These are phyloP conservation scores for Microtus ochrogaster DNA, from an alignment of 2,113 vertebrate genomes.

Conservation along the genomic window DNA sequence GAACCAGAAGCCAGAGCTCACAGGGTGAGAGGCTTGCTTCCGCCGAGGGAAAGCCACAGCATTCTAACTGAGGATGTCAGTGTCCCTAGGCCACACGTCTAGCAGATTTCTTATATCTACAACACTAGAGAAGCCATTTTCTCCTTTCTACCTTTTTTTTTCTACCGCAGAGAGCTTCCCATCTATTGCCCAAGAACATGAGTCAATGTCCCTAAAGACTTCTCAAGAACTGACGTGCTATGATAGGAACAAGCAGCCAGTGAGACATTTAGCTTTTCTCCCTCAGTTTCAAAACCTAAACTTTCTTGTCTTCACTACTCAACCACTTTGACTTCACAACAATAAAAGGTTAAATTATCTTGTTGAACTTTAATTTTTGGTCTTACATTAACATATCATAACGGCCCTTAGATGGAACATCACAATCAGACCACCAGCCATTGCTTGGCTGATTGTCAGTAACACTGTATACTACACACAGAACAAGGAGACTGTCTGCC, in stretches of 20 bases:
- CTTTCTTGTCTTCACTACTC: neutral
- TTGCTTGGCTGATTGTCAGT: neutral
- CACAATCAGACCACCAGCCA: neutral
- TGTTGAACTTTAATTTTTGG: neutral
- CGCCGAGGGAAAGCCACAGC: neutral
- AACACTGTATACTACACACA: neutral
- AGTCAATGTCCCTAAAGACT: conserved; percentile 4
- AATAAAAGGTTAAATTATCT: neutral
- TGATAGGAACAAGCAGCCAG: neutral
- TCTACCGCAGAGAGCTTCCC: neutral
- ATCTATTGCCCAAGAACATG: conserved; percentile 34
- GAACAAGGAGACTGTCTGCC: neutral
- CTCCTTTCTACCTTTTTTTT: neutral
- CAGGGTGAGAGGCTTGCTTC: neutral
- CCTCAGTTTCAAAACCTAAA: neutral
- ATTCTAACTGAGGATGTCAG: neutral
- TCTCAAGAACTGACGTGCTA: neutral
- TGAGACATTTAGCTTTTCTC: neutral
- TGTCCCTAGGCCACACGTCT: no score
- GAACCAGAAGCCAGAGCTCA: neutral
- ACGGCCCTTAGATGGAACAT: neutral
- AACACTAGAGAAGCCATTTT: neutral
- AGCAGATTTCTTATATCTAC: neutral
- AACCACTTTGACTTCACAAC: neutral
- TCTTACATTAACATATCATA: neutral